Evolutionary conservation across 2,888 invertebrate genomes (phyloP).

Genomic region (Tachystola acroxantha): DNA sequence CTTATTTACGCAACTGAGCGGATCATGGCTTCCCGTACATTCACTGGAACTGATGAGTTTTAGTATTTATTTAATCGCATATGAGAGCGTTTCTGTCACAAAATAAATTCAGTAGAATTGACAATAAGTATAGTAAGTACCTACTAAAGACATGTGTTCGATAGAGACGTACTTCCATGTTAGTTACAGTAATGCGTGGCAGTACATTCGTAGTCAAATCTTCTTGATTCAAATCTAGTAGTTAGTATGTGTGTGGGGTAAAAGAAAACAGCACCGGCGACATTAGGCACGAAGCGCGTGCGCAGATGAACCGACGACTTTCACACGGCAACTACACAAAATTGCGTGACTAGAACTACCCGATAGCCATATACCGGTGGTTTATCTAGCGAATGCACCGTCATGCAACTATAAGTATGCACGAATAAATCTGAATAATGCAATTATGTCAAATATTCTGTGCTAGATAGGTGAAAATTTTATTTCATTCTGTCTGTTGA

Average conservation of each 20-base stretch:
- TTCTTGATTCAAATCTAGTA: background rate
- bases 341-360: slow-evolving; percentile 26
- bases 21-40: no score
- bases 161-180: no score
- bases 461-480: slow-evolving; percentile 9
- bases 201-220: no score
- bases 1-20: no score
- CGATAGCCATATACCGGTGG: slow-evolving; percentile 13
- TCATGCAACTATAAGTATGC: slow-evolving; percentile 11
- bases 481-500: no score
- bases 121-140: no score
- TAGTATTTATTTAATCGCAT: no score
- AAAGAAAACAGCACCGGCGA: slow-evolving; percentile 12
- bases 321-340: slow-evolving; percentile 15
- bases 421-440: slow-evolving; percentile 5
- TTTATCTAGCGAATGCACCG: slow-evolving; percentile 1
- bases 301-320: slow-evolving; percentile 19
- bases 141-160: no score
- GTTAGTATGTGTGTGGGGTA: slow-evolving; percentile 6
- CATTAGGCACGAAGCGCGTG: slow-evolving; percentile 14
- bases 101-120: no score
- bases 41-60: no score
- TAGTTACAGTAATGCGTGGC: no score
- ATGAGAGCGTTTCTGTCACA: no score
- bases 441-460: background rate